Evolutionary conservation across 1,140 invertebrate genomes (phyloP), one percentile per base, ranked within the genome.

Genomic region (Heliconius congener): DNA sequence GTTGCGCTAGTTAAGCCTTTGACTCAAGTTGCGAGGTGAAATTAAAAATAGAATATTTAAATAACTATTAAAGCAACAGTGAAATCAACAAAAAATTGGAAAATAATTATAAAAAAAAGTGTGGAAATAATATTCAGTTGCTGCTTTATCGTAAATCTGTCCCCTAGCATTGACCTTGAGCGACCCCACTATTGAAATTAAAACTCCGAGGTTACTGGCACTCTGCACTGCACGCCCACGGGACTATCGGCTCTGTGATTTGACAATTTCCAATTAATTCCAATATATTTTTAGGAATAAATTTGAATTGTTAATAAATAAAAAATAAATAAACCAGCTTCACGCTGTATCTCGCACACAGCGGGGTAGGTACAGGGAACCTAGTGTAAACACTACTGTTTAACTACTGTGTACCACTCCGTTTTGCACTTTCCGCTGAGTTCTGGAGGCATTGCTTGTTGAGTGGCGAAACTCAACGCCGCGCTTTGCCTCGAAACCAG

Each of bases 111-210:
- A 37, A 11, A 60, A 66, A 81, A 84, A 77, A 78, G 85, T 30
- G 23, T 27, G 60, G 27, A 66, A 66, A 66, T 66, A 66, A 30
- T 66, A 16, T 37, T 60, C 50, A 52, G 50, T 27, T 60, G 9
- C 87, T 90, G 91, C 87, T 89, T 90, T 90, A 93, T 92, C 90
- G 87, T 89, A 90, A 92, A 87, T 66, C 86, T 89, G 88, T 91
- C 91, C 89, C 91, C 90, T 88, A 86, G 84, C 82, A 86, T 79
- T 83, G 89, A 88, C 91, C 91, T 91, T 91, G 90, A 87, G 84
- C 90, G 91, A 92, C 92, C 92, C 92, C 92, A 94, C 92, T 94
- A 94, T 93, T 93, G 91, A 94, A 94, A 94, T 93, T 92, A 93
- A 92, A 94, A 88, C 88, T 88, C 90, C 84, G 91, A 87, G 91